Conservation (phyloP, 2,888 invertebrate genomes). For the Eueremaeus valkanovi region DNA sequence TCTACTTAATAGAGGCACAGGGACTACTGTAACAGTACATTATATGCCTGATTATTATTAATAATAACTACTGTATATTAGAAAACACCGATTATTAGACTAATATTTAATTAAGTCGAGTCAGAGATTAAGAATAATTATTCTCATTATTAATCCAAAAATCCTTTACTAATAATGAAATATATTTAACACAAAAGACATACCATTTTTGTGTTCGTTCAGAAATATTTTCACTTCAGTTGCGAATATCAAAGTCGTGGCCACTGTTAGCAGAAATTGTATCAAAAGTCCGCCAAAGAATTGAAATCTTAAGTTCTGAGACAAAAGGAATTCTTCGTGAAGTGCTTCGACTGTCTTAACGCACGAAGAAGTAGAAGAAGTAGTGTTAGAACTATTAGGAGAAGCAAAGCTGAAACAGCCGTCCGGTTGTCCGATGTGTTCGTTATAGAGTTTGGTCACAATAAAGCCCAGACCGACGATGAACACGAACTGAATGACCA, state of each 20-base stretch:
- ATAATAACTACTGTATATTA: no score
- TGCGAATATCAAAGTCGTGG: slow-evolving; percentile 11
- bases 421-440: slow-evolving; percentile 22
- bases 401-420: slow-evolving; percentile 15
- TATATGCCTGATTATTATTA: no score
- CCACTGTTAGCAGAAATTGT: slow-evolving; percentile 2
- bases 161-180: no score
- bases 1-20: no score
- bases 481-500: background rate
- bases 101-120: no score
- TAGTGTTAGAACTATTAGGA: background rate
- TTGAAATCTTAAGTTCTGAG: slow-evolving; percentile 4
- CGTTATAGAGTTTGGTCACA: background rate
- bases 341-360: slow-evolving; percentile 2
- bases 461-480: background rate
- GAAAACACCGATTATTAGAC: no score
- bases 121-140: no score
- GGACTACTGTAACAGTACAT: no score
- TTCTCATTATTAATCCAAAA: no score
- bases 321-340: background rate
- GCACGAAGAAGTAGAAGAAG: no score
- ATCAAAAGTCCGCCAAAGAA: slow-evolving; percentile 3
- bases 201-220: slow-evolving; percentile 27
- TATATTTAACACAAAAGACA: background rate
- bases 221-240: slow-evolving; percentile 19